Base-by-base conservation (phyloP, 2,888 invertebrate genomes). In the Heliconius ethilla region DNA sequence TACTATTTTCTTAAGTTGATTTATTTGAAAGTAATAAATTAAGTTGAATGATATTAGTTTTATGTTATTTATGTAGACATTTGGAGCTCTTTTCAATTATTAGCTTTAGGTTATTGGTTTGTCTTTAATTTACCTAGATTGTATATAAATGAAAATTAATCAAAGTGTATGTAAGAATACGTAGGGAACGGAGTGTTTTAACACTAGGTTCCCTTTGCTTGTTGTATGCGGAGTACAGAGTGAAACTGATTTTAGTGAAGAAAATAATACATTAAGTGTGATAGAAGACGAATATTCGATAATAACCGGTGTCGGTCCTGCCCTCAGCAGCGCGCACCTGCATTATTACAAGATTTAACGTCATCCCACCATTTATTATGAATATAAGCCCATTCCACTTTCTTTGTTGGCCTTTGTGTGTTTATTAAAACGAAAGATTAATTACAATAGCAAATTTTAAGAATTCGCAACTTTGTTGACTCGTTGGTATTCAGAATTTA, bases 341-440 rank as follows among this genome's bases (percentile, higher is more conserved):
- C 92, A 92, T 92, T 92, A 93, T 93, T 92, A 93, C 88, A 87
- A 89, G 92, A 91, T 91, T 92, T 92, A 92, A 86, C 90, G 87
- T 89, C 90, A 91, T 91, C 91, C 88, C 87, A 86, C 89, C 91
- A 92, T 92, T 92, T 90, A 90, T 92, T 91, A 92, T 88, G 88
- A 74, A 74, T 88, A 91, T 90, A 90, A 91, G 88, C 82, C 83
- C 86, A 88, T 87, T 88, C 85, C 84, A 86, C 85, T 79, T 88
- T 87, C 88, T 88, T 88, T 89, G 86, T 85, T 81, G 84, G 85
- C 86, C 84, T 86, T 87, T 87, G 86, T 88, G 86, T 91, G 90
- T 91, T 91, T 91, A 90, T 90, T 89, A 91, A 90, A 90, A 87
- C 87, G 84, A 88, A 89, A 92, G 92, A 93, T 93, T 92, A 92